These are phyloP conservation scores for Salminus brasiliensis DNA, from an alignment of 2,113 vertebrate species.

Conservation along the genomic window DNA sequence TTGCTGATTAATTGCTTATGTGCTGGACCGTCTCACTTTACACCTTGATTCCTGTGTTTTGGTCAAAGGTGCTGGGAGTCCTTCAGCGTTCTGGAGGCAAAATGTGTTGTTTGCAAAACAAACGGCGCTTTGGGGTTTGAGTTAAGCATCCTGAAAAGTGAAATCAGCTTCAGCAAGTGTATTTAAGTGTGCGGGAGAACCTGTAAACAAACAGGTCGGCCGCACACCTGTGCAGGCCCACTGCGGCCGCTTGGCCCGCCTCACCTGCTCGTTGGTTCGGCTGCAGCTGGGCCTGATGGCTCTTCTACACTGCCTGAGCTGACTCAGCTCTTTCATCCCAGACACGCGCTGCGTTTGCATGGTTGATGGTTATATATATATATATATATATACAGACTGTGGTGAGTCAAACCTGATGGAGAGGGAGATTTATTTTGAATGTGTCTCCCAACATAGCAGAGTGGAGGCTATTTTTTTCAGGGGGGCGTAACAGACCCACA, in stretches of 20 bases:
- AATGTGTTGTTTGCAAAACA: background rate
- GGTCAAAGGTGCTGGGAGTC: background rate
- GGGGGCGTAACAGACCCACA: background rate
- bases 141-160: background rate
- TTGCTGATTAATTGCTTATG: background rate
- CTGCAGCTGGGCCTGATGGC: slow-evolving; percentile 1
- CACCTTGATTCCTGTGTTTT: background rate
- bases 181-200: background rate
- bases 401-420: slow-evolving; percentile 41
- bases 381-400: background rate
- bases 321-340: slow-evolving; percentile 3
- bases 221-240: background rate
- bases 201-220: background rate
- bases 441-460: slow-evolving; percentile 14
- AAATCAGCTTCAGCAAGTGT: background rate
- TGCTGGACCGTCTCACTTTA: background rate
- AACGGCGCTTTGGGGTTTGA: background rate
- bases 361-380: no score
- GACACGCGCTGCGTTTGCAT: slow-evolving; percentile 27
- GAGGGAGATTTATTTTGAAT: slow-evolving; percentile 11
- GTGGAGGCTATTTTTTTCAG: slow-evolving; percentile 21
- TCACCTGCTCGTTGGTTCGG: slow-evolving; percentile 44
- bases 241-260: slow-evolving; percentile 26
- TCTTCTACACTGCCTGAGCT: background rate
- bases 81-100: background rate